These are phyloP conservation scores for Odontocerum albicorne DNA, from an alignment of 2,888 invertebrate genomes.

Conservation along the genomic window DNA sequence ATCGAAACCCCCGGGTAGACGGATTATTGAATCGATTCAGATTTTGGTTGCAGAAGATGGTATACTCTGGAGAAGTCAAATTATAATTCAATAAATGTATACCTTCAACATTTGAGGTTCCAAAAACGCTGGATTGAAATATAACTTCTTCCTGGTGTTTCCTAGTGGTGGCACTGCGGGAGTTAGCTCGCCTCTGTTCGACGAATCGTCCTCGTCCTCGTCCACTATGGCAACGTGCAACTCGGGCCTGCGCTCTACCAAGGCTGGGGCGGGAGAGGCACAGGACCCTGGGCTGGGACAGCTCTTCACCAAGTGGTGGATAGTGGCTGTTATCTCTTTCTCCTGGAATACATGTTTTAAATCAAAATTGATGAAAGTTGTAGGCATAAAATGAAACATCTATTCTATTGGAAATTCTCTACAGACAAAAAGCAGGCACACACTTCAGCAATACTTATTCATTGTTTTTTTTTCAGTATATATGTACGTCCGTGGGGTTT, in stretches of 20 bases:
- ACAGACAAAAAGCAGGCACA: no score
- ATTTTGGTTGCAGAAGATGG: no score
- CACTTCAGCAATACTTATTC: no score
- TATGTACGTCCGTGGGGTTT: no score
- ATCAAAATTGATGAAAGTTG: no score
- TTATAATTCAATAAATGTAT: no score
- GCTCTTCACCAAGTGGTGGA: conserved; percentile 9
- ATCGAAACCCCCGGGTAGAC: no score
- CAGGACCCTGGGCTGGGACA: background rate
- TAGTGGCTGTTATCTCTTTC: background rate
- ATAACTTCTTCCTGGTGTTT: conserved; percentile 69
- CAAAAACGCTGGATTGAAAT: conserved; percentile 90
- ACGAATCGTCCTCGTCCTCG: conserved; percentile 47
- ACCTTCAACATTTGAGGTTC: conserved; percentile 83
- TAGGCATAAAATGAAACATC: no score
- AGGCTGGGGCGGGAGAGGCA: conserved; percentile 39
- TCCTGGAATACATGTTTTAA: background rate
- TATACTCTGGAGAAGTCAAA: no score
- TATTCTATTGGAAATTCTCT: no score
- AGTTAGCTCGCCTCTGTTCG: conserved; percentile 44
- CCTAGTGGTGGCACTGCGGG: conserved; percentile 45
- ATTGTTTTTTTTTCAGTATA: no score
- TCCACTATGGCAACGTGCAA: conserved; percentile 55
- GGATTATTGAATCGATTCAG: no score
- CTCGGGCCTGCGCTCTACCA: conserved; percentile 53